These are phyloP conservation scores for Notothenia rossii DNA, from an alignment of 2,113 vertebrate genomes.

Conservation along the genomic window DNA sequence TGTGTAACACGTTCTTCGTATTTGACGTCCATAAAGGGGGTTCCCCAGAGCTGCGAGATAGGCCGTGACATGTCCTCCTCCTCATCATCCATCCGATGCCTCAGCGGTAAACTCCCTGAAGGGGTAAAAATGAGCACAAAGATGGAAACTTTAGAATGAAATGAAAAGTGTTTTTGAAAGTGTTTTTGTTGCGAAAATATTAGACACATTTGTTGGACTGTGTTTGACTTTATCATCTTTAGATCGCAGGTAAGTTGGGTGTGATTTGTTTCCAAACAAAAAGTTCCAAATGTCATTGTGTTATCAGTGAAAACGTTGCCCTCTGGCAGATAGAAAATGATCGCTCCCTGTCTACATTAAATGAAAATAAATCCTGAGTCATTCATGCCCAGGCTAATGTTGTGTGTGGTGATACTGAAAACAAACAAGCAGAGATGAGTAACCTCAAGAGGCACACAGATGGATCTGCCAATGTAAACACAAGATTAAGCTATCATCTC, in stretches of 20 bases:
- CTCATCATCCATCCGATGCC: conserved; percentile 82
- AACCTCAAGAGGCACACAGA: conserved; percentile 15
- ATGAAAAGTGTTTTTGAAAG: neutral
- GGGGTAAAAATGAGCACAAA: neutral
- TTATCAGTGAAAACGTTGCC: conserved; percentile 54
- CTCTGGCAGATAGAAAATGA: conserved; percentile 38
- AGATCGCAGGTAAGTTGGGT: conserved; percentile 15
- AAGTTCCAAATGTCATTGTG: conserved; percentile 41
- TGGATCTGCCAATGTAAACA: neutral
- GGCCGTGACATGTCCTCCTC: conserved; percentile 83
- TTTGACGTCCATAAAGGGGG: conserved; percentile 73
- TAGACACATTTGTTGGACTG: neutral
- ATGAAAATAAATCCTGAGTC: conserved; percentile 57
- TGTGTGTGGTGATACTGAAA: conserved; percentile 46
- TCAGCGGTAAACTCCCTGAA: conserved; percentile 79
- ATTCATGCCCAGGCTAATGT: conserved; percentile 51
- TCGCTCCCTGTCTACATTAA: conserved; percentile 33
- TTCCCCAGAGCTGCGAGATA: conserved; percentile 75
- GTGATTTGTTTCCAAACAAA: conserved; percentile 55
- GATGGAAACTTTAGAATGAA: conserved; percentile 35
- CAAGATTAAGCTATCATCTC: conserved; percentile 1
- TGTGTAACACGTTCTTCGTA: conserved; percentile 66
- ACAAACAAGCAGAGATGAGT: conserved; percentile 51
- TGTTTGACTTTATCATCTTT: conserved; percentile 3
- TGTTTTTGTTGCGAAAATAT: neutral